Evolutionary conservation across 2,888 invertebrate species (phyloP).

Genomic region (Drosophila kokeensis): DNA sequence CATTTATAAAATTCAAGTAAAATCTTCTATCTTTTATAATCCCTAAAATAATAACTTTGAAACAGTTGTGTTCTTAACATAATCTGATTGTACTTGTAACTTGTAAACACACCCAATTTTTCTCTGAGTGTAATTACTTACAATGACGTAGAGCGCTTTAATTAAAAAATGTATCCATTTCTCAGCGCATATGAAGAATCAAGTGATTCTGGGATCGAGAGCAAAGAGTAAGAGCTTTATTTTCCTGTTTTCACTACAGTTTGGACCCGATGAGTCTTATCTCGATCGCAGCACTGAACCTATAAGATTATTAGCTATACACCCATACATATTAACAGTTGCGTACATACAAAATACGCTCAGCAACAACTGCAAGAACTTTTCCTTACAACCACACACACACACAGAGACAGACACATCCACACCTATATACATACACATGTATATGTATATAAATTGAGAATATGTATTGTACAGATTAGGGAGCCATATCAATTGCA

Average conservation of each 20-base stretch:
- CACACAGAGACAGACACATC: not conserved
- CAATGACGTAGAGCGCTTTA: not conserved
- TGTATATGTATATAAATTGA: slow-evolving; percentile 54
- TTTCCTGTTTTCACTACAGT: not conserved
- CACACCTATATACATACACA: not conserved
- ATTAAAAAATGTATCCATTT: slow-evolving; percentile 5
- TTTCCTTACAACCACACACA: not conserved
- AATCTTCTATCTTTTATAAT: not conserved
- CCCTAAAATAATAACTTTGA: not conserved
- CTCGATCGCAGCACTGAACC: slow-evolving; percentile 25
- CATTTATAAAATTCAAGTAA: not conserved
- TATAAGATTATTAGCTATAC: slow-evolving; percentile 8
- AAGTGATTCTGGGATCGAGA: slow-evolving; percentile 1
- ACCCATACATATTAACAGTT: not conserved
- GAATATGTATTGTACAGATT: slow-evolving; percentile 24
- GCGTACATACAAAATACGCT: slow-evolving; percentile 17
- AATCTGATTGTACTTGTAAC: not conserved
- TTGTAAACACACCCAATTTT: not conserved
- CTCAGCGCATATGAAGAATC: not conserved
- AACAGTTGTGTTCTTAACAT: not conserved
- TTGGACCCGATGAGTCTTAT: slow-evolving; percentile 25
- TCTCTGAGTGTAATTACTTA: not conserved
- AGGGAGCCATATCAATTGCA: slow-evolving; percentile 45
- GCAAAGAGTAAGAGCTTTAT: not conserved
- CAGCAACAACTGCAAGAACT: slow-evolving; percentile 23